phyloP scores from a whole-genome alignment of 2,888 invertebrate species.

The Drosophila ustulata region DNA sequence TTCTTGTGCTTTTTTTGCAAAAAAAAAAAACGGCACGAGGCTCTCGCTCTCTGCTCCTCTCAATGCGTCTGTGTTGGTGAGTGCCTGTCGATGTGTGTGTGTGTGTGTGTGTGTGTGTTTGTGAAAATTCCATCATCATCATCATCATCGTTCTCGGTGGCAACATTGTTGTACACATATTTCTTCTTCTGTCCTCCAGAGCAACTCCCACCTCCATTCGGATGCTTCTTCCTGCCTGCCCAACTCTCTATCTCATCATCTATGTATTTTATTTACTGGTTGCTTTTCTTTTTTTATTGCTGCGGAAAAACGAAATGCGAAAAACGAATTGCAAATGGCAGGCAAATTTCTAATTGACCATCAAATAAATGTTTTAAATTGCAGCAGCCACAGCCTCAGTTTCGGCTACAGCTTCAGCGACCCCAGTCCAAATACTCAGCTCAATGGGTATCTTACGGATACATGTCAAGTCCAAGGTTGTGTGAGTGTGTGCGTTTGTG shows the following conservation, averaged over 20 bases:
- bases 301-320: constrained; percentile 61
- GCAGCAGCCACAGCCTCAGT: constrained; percentile 29
- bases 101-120: constrained; percentile 37
- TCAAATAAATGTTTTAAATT: constrained; percentile 64
- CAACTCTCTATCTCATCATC: constrained; percentile 55
- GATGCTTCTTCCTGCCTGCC: constrained; percentile 21
- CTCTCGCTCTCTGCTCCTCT: constrained; percentile 37
- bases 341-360: constrained; percentile 76
- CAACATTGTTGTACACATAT: constrained; percentile 77
- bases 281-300: constrained; percentile 61
- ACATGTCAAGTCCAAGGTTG: constrained; percentile 65
- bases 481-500: constrained; percentile 11
- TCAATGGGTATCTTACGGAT: constrained; percentile 52
- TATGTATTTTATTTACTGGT: constrained; percentile 68
- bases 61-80: background rate
- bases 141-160: constrained; percentile 53
- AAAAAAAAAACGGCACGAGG: constrained; percentile 57
- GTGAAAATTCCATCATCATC: constrained; percentile 75
- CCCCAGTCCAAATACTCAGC: constrained; percentile 16
- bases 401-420: constrained; percentile 3
- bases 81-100: constrained; percentile 3
- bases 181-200: constrained; percentile 52
- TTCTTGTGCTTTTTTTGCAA: constrained; percentile 72
- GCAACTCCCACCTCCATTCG: constrained; percentile 5
- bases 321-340: constrained; percentile 61